Base-by-base conservation (phyloP, 2,113 vertebrate species). In the Salvelinus namaycush region DNA sequence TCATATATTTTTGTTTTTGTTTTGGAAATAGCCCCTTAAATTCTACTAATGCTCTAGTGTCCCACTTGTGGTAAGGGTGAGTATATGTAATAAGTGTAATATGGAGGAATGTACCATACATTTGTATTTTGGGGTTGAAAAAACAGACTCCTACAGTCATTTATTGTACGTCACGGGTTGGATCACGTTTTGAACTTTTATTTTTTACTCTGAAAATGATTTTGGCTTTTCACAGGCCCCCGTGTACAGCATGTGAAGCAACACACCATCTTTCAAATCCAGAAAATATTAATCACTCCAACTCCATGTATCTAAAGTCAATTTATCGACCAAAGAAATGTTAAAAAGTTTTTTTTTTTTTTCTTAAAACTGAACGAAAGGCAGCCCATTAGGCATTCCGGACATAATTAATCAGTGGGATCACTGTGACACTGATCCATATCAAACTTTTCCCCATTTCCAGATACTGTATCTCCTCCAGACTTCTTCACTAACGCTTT, bases 401-500 rank as follows among this genome's bases (percentile, higher is more conserved):
- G 88, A 89, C 85, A 80, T 91, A 91, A 93, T 93, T 93, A 92
- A 91, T 90, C 84, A 78, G 79, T 78, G 83, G 84, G 81, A 89
- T 89, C 86, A 79, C 85, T 83, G 76, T 82, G 68, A 87, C 87
- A 86, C 85, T 83, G 88, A 92, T 91, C 84, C 64, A 86, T 89
- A 92, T 93, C 90, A 92, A 92, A 93, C 87, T 87, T 82, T 83
- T 75, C 76, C 39, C 79, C 68, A 72, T 89, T 89, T 86, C 79
- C 81, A 87, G 85, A 92, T 87, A 44, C 39, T 44, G 39, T 44
- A 91, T 90, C 81, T 93, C 86, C 80, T 83, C 83, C 86, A 89
- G 86, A 91, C 92, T 89, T 91, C 51, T 91, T 84, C 81, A 70
- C 87, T 90, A 91, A 91, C 87, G 84, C 89, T 92, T 92, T 92